Conservation (phyloP, 2,888 invertebrate genomes). For the Aphidius colemani region DNA sequence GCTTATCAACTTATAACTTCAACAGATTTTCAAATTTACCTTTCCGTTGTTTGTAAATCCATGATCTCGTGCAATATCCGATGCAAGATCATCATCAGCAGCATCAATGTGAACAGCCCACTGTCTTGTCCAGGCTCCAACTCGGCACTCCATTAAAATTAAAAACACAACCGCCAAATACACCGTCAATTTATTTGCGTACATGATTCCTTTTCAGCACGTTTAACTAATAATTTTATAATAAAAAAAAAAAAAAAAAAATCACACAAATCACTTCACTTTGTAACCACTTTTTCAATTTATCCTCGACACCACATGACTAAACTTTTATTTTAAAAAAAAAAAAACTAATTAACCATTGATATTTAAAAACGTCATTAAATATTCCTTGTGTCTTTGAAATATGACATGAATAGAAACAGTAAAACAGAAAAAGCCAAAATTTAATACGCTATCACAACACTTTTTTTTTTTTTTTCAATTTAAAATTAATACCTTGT, state of each 20-base stretch:
- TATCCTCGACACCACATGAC: neutral
- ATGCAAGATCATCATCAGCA: constrained; percentile 62
- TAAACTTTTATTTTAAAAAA: constrained; percentile 4
- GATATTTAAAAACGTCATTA: too few species aligned
- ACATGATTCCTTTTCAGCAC: constrained; percentile 48
- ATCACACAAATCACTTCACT: constrained; percentile 27
- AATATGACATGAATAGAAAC: neutral
- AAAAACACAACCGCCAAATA: constrained; percentile 38
- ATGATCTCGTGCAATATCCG: constrained; percentile 63
- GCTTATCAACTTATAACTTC: too few species aligned
- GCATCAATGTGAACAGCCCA: constrained; percentile 66
- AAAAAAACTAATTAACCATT: too few species aligned
- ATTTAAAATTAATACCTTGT: too few species aligned
- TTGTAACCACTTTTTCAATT: constrained; percentile 8
- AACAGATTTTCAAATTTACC: constrained; percentile 55
- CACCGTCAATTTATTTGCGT: constrained; percentile 21
- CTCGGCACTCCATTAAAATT: constrained; percentile 39
- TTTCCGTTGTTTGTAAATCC: constrained; percentile 65
- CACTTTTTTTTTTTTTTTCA: too few species aligned
- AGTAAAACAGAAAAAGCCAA: neutral
- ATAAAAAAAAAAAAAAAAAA: neutral
- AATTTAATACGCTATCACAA: neutral
- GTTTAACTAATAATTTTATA: constrained; percentile 42
- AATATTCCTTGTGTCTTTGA: too few species aligned
- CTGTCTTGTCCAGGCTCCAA: constrained; percentile 63